Base-by-base conservation (phyloP, 2,113 vertebrate genomes). In the Bettongia penicillata region DNA sequence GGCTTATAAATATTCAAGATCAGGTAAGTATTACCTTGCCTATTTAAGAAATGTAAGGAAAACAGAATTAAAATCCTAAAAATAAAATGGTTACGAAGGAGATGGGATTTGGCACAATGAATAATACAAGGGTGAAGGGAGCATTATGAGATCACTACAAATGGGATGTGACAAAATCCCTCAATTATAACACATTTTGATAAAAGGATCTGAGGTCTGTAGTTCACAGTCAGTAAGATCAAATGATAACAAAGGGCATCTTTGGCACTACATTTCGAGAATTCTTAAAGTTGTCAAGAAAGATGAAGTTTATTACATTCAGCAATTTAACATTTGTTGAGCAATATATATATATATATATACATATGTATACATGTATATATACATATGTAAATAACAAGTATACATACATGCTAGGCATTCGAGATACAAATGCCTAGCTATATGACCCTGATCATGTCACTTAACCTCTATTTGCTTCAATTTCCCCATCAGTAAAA, bases 1-100 rank as follows among this genome's bases (percentile, higher is more conserved):
- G 93, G 89, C 77, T 97, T 93, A 47, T 94, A 93, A 19, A 95
- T 90, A 68, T 26, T 95, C 93, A 94, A 96, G 94, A 97, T 95
- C 94, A 97, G 93, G 96, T 28, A 91, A 94, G 52, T 0, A 95
- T 92, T 95, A 68, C 9, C 91, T 95, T 50, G 26, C 53, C 48
- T 77, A 53, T 95, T 92, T 43, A 37, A 28, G 26, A 90, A 94
- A 23, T 52, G 50, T n/a, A 50, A 84, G 89, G 90, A 89, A 49
- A 94, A 93, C 50, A 92, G 52, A 94, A 91, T 93, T 24, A 91
- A 92, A 95, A 84, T 84, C 5, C 68, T 84, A 43, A 84, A 84
- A 84, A 91, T n/a, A 9, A 51, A 91, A 57, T 23, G 53, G 52
- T 91, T n/a, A 57, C 84, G 90, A 94, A 96, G 52, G 48, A 94